Evolutionary conservation across 2,797 vertebrate genomes (phyloP).

Genomic region (Fringilla coelebs): DNA sequence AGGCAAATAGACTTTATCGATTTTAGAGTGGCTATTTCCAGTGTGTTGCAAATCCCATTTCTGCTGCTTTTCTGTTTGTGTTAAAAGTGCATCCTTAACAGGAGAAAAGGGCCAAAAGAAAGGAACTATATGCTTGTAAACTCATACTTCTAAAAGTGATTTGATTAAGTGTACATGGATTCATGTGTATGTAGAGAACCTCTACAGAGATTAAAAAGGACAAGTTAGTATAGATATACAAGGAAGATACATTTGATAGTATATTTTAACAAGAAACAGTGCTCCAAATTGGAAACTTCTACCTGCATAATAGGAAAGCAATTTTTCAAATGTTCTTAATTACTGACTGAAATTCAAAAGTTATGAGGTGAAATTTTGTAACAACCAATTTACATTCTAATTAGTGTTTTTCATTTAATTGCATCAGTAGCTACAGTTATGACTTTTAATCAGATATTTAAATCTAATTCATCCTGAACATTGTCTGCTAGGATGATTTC

Average conservation of each 20-base stretch:
- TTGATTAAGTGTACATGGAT: neutral
- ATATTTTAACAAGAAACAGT: neutral
- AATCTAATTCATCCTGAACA: neutral
- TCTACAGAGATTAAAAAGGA: neutral
- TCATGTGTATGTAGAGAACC: neutral
- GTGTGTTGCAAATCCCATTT: neutral
- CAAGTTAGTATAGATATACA: neutral
- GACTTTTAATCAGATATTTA: neutral
- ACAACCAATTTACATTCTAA: neutral
- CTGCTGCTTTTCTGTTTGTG: neutral
- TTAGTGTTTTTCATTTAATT: neutral
- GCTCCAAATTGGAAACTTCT: neutral
- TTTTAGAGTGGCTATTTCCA: neutral
- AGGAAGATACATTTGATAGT: neutral
- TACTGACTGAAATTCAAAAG: neutral
- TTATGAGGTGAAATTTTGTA: neutral
- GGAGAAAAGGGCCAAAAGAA: neutral
- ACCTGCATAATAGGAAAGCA: neutral
- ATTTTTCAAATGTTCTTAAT: neutral
- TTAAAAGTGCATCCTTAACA: neutral
- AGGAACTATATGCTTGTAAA: neutral
- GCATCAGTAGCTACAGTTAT: neutral
- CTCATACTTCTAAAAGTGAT: neutral
- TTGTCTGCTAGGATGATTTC: neutral
- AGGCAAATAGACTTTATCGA: neutral